These are phyloP conservation scores for Muscina levida DNA, from an alignment of 2,888 invertebrate genomes.

Conservation along the genomic window DNA sequence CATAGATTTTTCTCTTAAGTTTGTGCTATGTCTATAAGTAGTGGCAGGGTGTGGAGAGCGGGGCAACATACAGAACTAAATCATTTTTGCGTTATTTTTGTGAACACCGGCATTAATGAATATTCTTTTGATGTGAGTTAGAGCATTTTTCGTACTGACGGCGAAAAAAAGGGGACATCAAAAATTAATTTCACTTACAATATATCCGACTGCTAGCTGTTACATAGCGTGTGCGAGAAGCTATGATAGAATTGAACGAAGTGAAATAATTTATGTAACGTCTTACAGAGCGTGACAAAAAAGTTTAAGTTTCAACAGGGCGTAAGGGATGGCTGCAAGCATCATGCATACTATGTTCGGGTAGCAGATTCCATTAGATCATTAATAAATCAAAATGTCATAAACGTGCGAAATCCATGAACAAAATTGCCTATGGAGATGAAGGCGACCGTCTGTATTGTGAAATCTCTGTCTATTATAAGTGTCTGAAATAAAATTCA, in stretches of 20 bases:
- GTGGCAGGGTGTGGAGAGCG: not conserved
- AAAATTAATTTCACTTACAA: constrained; percentile 73
- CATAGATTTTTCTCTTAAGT: not conserved
- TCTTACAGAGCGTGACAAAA: constrained; percentile 50
- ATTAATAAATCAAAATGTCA: constrained; percentile 79
- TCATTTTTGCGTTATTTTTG: constrained; percentile 21
- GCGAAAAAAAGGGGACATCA: constrained; percentile 66
- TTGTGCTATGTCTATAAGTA: constrained; percentile 10
- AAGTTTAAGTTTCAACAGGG: constrained; percentile 27
- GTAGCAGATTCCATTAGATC: constrained; percentile 72
- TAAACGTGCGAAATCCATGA: constrained; percentile 69
- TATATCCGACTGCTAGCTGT: no score
- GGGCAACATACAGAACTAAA: constrained; percentile 1
- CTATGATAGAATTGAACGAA: constrained; percentile 41
- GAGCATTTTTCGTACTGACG: constrained; percentile 26
- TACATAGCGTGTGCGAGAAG: no score
- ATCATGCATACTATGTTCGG: no score
- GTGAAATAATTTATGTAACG: constrained; percentile 74
- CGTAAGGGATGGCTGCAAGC: not conserved
- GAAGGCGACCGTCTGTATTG: constrained; percentile 31
- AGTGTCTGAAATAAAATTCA: constrained; percentile 11
- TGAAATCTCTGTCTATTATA: constrained; percentile 40
- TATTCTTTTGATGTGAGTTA: constrained; percentile 53
- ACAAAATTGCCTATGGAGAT: constrained; percentile 38
- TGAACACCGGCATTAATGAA: constrained; percentile 51